These are phyloP conservation scores for Ophioninae sp. DNA, from an alignment of 2,888 invertebrate genomes.

Conservation along the genomic window DNA sequence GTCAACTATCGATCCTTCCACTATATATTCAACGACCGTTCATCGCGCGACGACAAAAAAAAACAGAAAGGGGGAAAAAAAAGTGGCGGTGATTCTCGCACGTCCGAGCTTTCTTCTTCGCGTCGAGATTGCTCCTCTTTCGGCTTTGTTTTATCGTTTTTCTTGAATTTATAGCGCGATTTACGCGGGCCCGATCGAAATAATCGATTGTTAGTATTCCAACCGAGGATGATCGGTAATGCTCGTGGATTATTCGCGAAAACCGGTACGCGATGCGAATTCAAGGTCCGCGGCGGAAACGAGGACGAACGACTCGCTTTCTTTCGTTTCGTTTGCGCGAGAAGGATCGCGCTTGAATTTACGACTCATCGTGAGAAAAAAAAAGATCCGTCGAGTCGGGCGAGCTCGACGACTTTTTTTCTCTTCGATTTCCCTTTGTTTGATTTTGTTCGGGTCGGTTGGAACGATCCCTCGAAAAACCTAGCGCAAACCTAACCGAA, in stretches of 20 bases:
- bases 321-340: slow-evolving; percentile 28
- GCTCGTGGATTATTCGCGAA: slow-evolving; percentile 31
- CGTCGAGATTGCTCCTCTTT: not conserved
- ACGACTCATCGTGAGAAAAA: slow-evolving; percentile 37
- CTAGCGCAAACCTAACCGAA: no score
- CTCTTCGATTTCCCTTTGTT: not conserved
- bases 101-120: slow-evolving; percentile 21
- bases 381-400: no score
- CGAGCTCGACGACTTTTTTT: slow-evolving; percentile 16
- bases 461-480: no score
- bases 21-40: not conserved
- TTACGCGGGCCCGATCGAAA: not conserved
- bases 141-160: not conserved
- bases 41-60: not conserved
- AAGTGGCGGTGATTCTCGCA: not conserved
- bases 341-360: slow-evolving; percentile 45
- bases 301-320: slow-evolving; percentile 34
- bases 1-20: not conserved
- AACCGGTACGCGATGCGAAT: slow-evolving; percentile 56
- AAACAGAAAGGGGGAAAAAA: not conserved
- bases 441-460: not conserved
- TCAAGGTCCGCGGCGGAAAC: slow-evolving; percentile 39
- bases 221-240: slow-evolving; percentile 20
- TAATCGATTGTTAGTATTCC: slow-evolving; percentile 41
- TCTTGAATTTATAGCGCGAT: slow-evolving; percentile 1